Evolutionary conservation across 2,888 invertebrate species (phyloP).

Genomic region (Strigamia crassipes): DNA sequence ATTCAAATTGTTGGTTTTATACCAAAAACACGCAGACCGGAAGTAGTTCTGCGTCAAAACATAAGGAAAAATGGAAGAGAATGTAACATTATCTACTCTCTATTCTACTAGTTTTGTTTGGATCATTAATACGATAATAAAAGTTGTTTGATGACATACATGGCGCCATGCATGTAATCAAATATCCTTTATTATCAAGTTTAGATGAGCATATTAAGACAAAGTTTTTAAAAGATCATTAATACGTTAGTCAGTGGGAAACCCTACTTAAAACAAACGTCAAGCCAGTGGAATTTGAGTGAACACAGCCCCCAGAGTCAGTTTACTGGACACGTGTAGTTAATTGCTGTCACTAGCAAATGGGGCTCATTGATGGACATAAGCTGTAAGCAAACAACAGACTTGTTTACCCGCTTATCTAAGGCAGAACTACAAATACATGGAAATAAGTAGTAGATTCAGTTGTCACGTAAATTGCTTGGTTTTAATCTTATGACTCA

Average conservation of each 20-base stretch:
- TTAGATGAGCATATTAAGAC: no score
- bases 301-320: not conserved
- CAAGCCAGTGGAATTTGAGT: not conserved
- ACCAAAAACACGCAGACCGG: no score
- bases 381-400: conserved; percentile 14
- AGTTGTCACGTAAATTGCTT: not conserved
- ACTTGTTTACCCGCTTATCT: not conserved
- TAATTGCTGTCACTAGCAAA: conserved; percentile 30
- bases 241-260: not conserved
- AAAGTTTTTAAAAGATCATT: not conserved
- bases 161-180: no score
- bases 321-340: conserved; percentile 20
- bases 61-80: no score
- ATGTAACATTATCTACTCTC: no score
- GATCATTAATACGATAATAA: not conserved
- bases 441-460: not conserved
- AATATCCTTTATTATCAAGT: not conserved
- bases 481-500: conserved; percentile 7
- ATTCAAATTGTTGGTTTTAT: no score
- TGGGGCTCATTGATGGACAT: conserved; percentile 6
- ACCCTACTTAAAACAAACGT: not conserved
- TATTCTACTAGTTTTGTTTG: no score
- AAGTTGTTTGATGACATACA: not conserved
- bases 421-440: not conserved
- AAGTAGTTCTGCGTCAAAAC: no score